Evolutionary conservation across 2,888 invertebrate species (phyloP).

Genomic region (Ptilodon capucinus): DNA sequence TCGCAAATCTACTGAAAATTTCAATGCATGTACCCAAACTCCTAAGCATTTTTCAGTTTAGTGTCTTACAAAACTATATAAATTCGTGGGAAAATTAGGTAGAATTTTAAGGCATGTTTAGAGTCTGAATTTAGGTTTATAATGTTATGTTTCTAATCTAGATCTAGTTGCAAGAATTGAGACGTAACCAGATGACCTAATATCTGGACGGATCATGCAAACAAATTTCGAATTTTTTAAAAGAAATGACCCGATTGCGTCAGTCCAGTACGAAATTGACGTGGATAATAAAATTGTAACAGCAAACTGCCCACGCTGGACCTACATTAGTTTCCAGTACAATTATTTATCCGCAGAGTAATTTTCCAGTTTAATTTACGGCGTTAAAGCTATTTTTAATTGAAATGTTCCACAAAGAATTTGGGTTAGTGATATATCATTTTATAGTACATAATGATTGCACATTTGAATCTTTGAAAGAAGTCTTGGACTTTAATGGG

Average conservation of each 20-base stretch:
- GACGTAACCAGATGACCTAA: conserved; percentile 1
- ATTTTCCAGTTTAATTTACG: conserved; percentile 11
- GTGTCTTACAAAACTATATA: no score
- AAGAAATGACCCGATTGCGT: conserved; percentile 14
- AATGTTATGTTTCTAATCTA: no score
- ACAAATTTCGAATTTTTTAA: conserved; percentile 2
- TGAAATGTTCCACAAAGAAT: background rate
- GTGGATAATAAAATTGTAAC: conserved; percentile 16
- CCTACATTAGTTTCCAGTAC: conserved; percentile 15
- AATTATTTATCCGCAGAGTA: conserved; percentile 18
- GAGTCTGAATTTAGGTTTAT: no score
- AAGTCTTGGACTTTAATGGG: no score
- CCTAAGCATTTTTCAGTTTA: no score
- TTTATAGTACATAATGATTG: background rate
- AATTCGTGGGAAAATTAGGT: no score
- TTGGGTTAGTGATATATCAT: background rate
- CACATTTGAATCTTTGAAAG: background rate
- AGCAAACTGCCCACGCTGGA: conserved; percentile 10
- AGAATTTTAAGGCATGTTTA: no score
- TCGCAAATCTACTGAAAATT: no score
- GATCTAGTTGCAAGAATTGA: background rate
- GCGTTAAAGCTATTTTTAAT: no score
- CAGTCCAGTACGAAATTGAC: conserved; percentile 11
- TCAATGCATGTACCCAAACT: no score
- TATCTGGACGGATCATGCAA: background rate